phyloP scores from a whole-genome alignment of 2,888 invertebrate species.

The Brassicogethes aeneus region DNA sequence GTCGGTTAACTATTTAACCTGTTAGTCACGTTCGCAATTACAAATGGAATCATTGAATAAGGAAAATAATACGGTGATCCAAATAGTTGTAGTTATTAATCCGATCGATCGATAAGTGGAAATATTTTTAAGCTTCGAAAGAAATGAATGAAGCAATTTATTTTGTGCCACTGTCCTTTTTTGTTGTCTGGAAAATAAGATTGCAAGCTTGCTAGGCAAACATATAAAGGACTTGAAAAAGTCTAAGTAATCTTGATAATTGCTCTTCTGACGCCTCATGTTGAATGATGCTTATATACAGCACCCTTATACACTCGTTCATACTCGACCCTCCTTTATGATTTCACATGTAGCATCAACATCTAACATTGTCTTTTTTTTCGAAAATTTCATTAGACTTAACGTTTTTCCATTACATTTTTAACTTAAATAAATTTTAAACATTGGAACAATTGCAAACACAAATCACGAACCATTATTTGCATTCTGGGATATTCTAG shows the following conservation, averaged over 20 bases:
- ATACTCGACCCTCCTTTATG: no score
- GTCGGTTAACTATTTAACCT: not conserved
- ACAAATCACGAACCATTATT: not conserved
- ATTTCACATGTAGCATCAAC: no score
- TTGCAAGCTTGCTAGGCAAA: not conserved
- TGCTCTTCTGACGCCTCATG: slow-evolving; percentile 19
- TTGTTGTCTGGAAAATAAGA: not conserved
- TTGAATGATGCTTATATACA: slow-evolving; percentile 19
- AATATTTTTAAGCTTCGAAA: no score
- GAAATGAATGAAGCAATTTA: no score
- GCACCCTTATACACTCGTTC: not conserved
- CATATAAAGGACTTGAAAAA: not conserved
- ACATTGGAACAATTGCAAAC: not conserved
- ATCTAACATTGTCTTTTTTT: no score
- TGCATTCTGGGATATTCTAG: not conserved
- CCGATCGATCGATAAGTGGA: no score
- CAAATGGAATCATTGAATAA: not conserved
- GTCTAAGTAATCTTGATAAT: slow-evolving; percentile 20
- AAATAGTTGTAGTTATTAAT: no score
- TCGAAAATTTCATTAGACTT: no score
- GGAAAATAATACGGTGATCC: no score
- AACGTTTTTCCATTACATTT: no score
- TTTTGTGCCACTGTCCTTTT: not conserved
- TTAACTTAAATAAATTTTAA: no score
- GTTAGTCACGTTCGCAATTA: not conserved